Evolutionary conservation across 2,797 vertebrate genomes (phyloP), one percentile per base, ranked within the genome.

Genomic region (Novumbra hubbsi): DNA sequence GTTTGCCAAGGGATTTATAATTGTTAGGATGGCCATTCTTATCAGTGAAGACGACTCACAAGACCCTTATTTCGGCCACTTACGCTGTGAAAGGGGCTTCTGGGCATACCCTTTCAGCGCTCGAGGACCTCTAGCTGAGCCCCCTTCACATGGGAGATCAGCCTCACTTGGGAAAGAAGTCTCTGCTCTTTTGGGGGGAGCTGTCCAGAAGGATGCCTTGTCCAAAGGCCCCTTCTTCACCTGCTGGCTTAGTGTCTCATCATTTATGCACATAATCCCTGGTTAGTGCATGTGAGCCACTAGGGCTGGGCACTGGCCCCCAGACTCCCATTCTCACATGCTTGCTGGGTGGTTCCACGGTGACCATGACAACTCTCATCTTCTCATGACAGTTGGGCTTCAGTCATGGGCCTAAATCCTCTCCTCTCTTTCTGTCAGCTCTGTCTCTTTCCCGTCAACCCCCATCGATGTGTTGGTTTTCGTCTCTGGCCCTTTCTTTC

Each of bases 211-310:
- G 81, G 85, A 88, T 83, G 86, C 78, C 88, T 92, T 81, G 88
- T 91, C 90, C 88, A 86, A 87, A 84, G 86, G 92, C 91, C 89
- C 81, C 88, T 89, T 82, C 90, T 89, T 92, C 94, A 96, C 95
- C 95, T 95, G 95, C 95, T 93, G 92, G 92, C 95, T 95, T 94
- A 93, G 85, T 68, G 88, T 60, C 92, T 96, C 96, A 96, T 96
- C 95, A 94, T 95, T 96, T 96, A 96, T 95, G 95, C 95, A 91
- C 88, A 91, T 95, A 96, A 97, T 96, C 95, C 95, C 90, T 88
- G 80, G 91, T 93, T 91, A 88, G 86, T 90, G 92, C 90, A 90
- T 90, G 94, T 89, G 91, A 91, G 88, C 90, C 89, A 88, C 88
- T 87, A 86, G 81, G 91, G 89, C 93, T 89, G 80, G 86, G 73